Percentiles rank a stretch among this genome's conserved stretches.
phyloP scores from a whole-genome alignment of 2,797 vertebrate genomes.

The Sandelia bainsii region DNA sequence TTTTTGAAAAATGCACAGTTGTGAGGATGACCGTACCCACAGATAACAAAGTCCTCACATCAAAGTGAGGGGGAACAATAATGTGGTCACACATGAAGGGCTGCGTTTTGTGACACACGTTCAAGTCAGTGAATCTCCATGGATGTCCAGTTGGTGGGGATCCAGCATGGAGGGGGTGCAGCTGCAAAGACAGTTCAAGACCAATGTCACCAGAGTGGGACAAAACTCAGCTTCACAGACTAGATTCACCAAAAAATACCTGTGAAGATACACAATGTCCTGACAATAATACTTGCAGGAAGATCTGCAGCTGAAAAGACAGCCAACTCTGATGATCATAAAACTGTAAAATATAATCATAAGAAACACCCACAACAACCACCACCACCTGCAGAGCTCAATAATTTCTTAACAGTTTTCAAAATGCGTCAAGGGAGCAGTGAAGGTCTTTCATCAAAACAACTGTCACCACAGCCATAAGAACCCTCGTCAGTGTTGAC shows the following conservation, averaged over 20 bases:
- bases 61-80: constrained; percentile 89
- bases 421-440: constrained; percentile 27
- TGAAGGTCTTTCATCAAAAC: constrained; percentile 32
- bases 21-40: not conserved
- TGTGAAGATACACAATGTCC: not conserved
- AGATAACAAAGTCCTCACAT: constrained; percentile 69
- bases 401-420: constrained; percentile 18
- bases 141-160: constrained; percentile 56
- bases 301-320: not conserved
- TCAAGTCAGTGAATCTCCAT: constrained; percentile 68
- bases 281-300: not conserved
- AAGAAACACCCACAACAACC: not conserved
- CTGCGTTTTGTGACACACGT: constrained; percentile 73
- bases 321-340: not conserved
- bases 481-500: constrained; percentile 21
- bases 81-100: constrained; percentile 84
- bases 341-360: not conserved
- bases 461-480: constrained; percentile 24
- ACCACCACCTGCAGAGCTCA: constrained; percentile 6
- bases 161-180: constrained; percentile 29
- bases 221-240: not conserved
- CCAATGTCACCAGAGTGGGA: constrained; percentile 27
- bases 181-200: constrained; percentile 37
- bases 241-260: not conserved
- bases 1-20: constrained; percentile 4